Conservation (phyloP, 2,888 invertebrate species). For the Micropterix aruncella region DNA sequence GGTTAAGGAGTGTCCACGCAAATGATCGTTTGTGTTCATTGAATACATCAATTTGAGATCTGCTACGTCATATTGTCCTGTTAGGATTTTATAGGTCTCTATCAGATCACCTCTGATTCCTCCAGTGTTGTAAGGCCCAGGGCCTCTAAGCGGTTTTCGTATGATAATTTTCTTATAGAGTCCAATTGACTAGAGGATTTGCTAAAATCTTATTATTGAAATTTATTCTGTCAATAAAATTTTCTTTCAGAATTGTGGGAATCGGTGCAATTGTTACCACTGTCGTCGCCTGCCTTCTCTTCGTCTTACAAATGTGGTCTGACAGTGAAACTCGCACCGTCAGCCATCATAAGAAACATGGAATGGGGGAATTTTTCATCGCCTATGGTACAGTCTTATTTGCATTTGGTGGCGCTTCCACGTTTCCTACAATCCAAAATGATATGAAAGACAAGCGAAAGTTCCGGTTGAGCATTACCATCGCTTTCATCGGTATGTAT, state of each 20-base stretch:
- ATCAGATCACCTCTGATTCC: no score
- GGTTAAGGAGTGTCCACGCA: no score
- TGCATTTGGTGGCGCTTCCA: constrained; percentile 58
- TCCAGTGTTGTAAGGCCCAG: no score
- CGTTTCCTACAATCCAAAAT: constrained; percentile 67
- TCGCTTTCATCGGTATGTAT: constrained; percentile 41
- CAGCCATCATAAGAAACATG: constrained; percentile 34
- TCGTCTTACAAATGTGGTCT: constrained; percentile 44
- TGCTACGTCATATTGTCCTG: no score
- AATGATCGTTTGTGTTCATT: no score
- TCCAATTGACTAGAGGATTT: no score
- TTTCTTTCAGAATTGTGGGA: constrained; percentile 40
- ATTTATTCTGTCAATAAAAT: no score
- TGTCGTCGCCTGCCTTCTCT: constrained; percentile 43
- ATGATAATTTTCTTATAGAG: no score
- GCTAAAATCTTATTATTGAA: no score
- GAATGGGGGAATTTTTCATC: constrained; percentile 49
- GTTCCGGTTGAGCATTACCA: constrained; percentile 46
- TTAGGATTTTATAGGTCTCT: no score
- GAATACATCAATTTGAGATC: no score
- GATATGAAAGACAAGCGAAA: constrained; percentile 55
- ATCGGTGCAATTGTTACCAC: constrained; percentile 48
- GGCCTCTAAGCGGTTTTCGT: no score
- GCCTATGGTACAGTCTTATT: constrained; percentile 58
- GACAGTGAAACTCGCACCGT: constrained; percentile 32